Base-by-base conservation (phyloP, 2,113 vertebrate genomes). In the Cyprinodon brontotheroides region DNA sequence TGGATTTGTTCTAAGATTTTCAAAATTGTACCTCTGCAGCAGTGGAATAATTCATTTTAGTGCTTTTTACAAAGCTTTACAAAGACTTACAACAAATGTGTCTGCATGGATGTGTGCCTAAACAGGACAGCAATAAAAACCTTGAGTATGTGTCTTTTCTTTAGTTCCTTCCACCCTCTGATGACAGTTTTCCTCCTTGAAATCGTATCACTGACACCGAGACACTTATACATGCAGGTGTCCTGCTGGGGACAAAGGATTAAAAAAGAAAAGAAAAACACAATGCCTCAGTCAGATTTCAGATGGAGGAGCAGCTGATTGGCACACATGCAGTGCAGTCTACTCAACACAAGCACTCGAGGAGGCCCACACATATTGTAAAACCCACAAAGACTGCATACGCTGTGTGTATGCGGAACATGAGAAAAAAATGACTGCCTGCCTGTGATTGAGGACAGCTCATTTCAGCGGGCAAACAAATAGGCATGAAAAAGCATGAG, bases 301-400 rank as follows among this genome's bases (percentile, higher is more conserved):
- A 41, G 57, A 80, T 86, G 75, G 81, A 75, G 78, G 60, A 85
- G 82, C 40, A 36, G 70, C 68, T 87, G 81, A 91, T 86, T 85
- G 86, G 69, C 88, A 85, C 64, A 80, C 38, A 6, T 76, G 45
- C 70, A 4, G 22, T 70, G 83, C 6, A n/a, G 82, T 72, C 85
- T 40, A 66, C 81, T 86, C 75, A 60, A 81, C 72, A 76, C 2
- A 4, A 64, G 48, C 17, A 70, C 70, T 75, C 17, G 62, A 86
- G 81, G 61, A 70, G n/a, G 47, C 65, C 61, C 70, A 69, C 77
- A 75, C 79, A 74, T 61, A 64, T 65, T 70, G 41, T 82, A 77
- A 69, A 71, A 78, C 70, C 63, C 45, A 53, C 36, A 77, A 20
- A 4, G 63, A 45, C 65, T 45, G 17, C 72, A n/a, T 72, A 78